Evolutionary conservation across 2,113 vertebrate species (phyloP).

Genomic region (Sorex araneus): DNA sequence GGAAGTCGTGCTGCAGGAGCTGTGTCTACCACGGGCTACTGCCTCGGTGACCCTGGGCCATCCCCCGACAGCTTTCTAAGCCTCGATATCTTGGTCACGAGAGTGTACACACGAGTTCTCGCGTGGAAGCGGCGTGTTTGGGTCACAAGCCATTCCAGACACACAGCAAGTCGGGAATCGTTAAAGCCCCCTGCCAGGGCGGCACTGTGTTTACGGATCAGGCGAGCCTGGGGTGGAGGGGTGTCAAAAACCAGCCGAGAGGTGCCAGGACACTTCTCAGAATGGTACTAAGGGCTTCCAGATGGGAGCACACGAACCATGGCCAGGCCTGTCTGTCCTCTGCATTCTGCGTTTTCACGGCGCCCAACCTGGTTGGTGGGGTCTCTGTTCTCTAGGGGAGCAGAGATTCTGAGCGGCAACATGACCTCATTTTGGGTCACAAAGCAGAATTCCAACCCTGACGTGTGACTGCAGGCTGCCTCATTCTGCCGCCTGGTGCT

Average conservation of each 20-base stretch:
- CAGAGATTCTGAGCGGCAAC: neutral
- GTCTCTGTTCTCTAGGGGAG: neutral
- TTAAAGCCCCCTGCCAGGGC: too few species aligned
- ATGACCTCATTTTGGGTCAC: neutral
- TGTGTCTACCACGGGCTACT: too few species aligned
- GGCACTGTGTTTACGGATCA: too few species aligned
- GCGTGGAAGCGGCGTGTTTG: neutral
- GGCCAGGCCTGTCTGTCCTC: neutral
- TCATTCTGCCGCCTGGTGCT: neutral
- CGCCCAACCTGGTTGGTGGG: neutral
- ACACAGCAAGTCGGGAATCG: too few species aligned
- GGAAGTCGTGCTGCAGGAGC: neutral
- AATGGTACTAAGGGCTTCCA: too few species aligned
- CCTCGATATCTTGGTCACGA: neutral
- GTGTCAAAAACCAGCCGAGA: too few species aligned
- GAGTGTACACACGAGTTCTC: neutral
- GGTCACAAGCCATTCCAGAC: too few species aligned
- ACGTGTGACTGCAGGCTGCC: neutral
- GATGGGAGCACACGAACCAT: too few species aligned
- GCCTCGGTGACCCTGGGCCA: too few species aligned
- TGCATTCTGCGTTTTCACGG: neutral
- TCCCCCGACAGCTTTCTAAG: neutral
- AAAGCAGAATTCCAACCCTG: too few species aligned
- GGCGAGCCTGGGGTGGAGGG: too few species aligned
- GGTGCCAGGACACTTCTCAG: too few species aligned